phyloP scores from a whole-genome alignment of 2,888 invertebrate species.

The Xestia sexstrigata region DNA sequence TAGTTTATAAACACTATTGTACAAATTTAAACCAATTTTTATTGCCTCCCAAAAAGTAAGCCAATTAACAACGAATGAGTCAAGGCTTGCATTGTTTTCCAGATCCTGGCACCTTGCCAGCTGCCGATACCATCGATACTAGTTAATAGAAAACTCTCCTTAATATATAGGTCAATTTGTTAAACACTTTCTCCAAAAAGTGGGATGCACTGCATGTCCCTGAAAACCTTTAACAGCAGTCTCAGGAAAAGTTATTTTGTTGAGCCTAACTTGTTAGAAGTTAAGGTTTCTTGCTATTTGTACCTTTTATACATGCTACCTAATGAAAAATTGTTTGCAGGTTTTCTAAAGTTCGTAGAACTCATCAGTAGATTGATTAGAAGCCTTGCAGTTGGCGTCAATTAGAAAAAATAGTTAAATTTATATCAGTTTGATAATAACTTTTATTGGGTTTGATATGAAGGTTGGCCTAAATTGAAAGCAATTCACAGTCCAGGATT shows the following conservation, averaged over 20 bases:
- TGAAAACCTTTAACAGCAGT: slow-evolving; percentile 12
- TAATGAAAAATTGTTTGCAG: slow-evolving; percentile 8
- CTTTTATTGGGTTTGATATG: background rate
- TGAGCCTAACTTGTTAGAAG: slow-evolving; percentile 6
- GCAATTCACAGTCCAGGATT: background rate
- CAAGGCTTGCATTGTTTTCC: slow-evolving; percentile 78
- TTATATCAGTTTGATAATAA: slow-evolving; percentile 1
- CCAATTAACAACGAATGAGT: slow-evolving; percentile 82
- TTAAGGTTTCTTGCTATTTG: slow-evolving; percentile 14
- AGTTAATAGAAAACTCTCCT: slow-evolving; percentile 73
- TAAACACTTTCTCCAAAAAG: slow-evolving; percentile 3
- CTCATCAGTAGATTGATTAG: slow-evolving; percentile 2
- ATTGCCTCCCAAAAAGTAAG: slow-evolving; percentile 81
- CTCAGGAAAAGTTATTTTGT: slow-evolving; percentile 22
- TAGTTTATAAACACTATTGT: slow-evolving; percentile 75
- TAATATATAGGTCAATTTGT: slow-evolving; percentile 48
- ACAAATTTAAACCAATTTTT: slow-evolving; percentile 79
- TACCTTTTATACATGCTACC: slow-evolving; percentile 18
- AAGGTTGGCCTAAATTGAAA: background rate
- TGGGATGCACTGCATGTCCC: slow-evolving; percentile 13
- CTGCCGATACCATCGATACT: slow-evolving; percentile 65
- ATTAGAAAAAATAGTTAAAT: background rate
- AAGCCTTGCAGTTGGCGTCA: background rate
- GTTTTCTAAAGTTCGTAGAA: background rate
- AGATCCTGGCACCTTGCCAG: slow-evolving; percentile 79